Conservation (phyloP, 2,113 vertebrate genomes). For the Embiotoca jacksoni region DNA sequence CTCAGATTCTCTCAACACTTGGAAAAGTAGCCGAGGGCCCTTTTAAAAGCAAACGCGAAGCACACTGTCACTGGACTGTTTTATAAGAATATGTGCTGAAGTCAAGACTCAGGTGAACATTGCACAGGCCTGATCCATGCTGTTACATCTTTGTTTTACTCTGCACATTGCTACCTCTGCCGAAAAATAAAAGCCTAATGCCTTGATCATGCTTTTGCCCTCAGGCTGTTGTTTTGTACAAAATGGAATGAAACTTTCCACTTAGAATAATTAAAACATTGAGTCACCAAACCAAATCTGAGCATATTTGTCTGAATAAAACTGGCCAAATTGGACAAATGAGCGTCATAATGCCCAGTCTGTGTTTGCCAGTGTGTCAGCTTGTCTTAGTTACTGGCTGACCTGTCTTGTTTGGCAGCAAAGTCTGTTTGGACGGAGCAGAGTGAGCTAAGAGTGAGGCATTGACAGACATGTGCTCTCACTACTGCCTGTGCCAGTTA, state of each 20-base stretch:
- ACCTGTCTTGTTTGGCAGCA: conserved; percentile 28
- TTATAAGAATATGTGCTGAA: conserved; percentile 37
- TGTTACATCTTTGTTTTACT: conserved; percentile 35
- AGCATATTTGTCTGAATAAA: conserved; percentile 6
- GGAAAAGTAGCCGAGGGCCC: conserved; percentile 29
- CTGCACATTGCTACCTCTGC: neutral
- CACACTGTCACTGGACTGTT: conserved; percentile 9
- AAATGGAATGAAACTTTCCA: conserved; percentile 13
- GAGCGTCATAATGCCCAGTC: neutral
- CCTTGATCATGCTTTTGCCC: neutral
- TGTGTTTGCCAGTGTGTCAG: conserved; percentile 36
- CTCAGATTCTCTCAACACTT: conserved; percentile 39
- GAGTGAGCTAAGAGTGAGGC: conserved; percentile 1
- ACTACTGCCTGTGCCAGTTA: conserved; percentile 33
- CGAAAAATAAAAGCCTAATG: neutral
- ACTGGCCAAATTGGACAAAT: conserved; percentile 19
- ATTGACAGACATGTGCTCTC: conserved; percentile 44
- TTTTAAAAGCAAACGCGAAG: conserved; percentile 44
- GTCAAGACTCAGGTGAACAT: conserved; percentile 4
- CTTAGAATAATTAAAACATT: conserved; percentile 1
- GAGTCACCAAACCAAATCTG: conserved; percentile 15
- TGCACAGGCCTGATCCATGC: conserved; percentile 2
- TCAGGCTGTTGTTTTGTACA: neutral
- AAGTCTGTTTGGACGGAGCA: conserved; percentile 29
- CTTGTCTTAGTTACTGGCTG: conserved; percentile 9